phyloP scores from a whole-genome alignment of 2,888 invertebrate genomes.

The Melipona beecheii region DNA sequence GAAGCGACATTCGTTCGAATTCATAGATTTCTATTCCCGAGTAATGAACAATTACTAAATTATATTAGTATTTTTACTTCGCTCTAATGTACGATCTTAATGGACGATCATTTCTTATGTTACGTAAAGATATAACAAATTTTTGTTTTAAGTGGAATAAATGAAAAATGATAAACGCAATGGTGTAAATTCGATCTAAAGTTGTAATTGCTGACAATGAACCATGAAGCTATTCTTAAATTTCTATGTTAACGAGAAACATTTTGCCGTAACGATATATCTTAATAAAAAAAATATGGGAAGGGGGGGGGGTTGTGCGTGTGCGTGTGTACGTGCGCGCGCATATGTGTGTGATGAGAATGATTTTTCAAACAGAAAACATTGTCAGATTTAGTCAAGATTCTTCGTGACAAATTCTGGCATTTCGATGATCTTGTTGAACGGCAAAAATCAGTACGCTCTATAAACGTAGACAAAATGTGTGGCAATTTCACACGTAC shows the following conservation, averaged over 20 bases:
- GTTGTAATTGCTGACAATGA: slow-evolving; percentile 24
- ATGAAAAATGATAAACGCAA: slow-evolving; percentile 45
- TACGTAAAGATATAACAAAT: slow-evolving; percentile 46
- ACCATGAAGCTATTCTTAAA: slow-evolving; percentile 30
- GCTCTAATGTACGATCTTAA: slow-evolving; percentile 56
- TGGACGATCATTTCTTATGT: slow-evolving; percentile 60
- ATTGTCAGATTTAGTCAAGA: slow-evolving; percentile 53
- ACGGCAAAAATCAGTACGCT: slow-evolving; percentile 81
- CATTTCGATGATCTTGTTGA: slow-evolving; percentile 66
- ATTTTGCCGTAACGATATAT: slow-evolving; percentile 55
- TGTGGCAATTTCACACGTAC: slow-evolving; percentile 67
- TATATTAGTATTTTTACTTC: slow-evolving; percentile 63
- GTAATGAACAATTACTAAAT: slow-evolving; percentile 33
- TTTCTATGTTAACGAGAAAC: slow-evolving; percentile 33
- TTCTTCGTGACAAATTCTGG: slow-evolving; percentile 71
- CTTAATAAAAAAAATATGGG: slow-evolving; percentile 21
- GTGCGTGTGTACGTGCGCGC: neutral
- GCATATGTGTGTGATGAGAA: neutral
- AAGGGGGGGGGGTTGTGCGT: neutral
- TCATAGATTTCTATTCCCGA: slow-evolving; percentile 50
- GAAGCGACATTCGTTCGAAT: slow-evolving; percentile 57
- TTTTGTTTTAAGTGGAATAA: slow-evolving; percentile 47
- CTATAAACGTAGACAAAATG: slow-evolving; percentile 71
- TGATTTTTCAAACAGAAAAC: slow-evolving; percentile 31
- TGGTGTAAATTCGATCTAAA: slow-evolving; percentile 59